A percentile compares a stretch with the other conserved stretches of the same genome.
phyloP scores from a whole-genome alignment of 2,888 invertebrate species.

The Embidobia sp. region DNA sequence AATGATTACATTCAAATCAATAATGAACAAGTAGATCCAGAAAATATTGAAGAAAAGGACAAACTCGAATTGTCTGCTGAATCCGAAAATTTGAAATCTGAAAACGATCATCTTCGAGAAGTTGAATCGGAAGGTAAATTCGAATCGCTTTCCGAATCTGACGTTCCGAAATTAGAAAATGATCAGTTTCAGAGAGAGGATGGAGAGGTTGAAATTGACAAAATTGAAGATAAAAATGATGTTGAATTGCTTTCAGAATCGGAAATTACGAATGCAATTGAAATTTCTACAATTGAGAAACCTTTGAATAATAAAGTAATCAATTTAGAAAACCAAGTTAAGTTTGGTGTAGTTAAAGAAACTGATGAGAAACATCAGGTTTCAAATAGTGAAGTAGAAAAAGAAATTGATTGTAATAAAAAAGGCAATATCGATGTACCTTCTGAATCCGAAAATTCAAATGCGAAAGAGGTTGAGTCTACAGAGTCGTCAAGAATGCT shows the following conservation, averaged over 20 bases:
- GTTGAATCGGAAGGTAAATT: background rate
- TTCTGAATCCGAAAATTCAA: too few species aligned
- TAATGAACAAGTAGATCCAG: too few species aligned
- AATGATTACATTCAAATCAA: too few species aligned
- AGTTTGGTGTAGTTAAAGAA: too few species aligned
- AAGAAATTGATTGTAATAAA: too few species aligned
- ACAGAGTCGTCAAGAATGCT: too few species aligned
- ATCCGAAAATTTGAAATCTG: background rate
- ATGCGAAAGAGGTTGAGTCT: too few species aligned
- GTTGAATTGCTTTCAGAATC: background rate
- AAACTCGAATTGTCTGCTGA: conserved; percentile 6
- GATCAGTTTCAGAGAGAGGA: background rate
- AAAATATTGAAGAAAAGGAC: too few species aligned
- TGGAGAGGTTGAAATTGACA: background rate
- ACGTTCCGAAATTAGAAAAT: background rate
- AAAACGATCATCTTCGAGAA: background rate
- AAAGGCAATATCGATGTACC: too few species aligned
- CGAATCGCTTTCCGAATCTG: too few species aligned
- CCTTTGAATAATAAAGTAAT: background rate
- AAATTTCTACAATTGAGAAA: background rate
- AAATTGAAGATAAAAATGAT: background rate
- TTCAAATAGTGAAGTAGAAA: background rate
- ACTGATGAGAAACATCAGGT: too few species aligned
- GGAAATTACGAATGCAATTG: background rate
- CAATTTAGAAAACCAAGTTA: too few species aligned